Evolutionary conservation across 2,888 invertebrate genomes (phyloP).

Genomic region (Cheilosia variabilis): DNA sequence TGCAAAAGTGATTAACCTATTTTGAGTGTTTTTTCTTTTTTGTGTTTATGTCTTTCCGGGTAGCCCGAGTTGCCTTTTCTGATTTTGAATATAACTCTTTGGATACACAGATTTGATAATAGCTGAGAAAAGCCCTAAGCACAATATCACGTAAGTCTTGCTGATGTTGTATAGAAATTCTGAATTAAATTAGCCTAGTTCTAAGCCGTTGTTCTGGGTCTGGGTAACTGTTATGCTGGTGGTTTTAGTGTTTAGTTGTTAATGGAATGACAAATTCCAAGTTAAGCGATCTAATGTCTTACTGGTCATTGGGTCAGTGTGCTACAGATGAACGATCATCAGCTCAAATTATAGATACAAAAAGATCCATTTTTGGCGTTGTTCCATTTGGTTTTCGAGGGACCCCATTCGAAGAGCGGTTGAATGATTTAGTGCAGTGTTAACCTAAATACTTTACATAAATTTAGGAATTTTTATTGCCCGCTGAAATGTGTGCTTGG

Average conservation of each 20-base stretch:
- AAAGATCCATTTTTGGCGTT: too few relatives aligned
- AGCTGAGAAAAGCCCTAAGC: neutral
- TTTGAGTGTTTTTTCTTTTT: conserved; percentile 38
- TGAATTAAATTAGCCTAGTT: conserved; percentile 45
- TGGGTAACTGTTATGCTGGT: conserved; percentile 28
- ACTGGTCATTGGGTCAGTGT: conserved; percentile 59
- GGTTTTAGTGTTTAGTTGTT: conserved; percentile 38
- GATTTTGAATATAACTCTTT: conserved; percentile 19
- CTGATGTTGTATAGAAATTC: neutral
- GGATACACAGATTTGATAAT: conserved; percentile 40
- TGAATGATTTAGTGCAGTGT: too few relatives aligned
- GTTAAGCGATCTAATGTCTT: conserved; percentile 1
- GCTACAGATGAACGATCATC: too few relatives aligned
- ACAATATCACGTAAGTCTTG: neutral
- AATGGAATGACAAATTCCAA: conserved; percentile 39
- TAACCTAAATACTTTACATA: too few relatives aligned
- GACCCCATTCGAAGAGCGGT: too few relatives aligned
- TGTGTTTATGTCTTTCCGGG: conserved; percentile 15
- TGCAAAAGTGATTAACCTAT: conserved; percentile 72
- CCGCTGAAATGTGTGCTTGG: too few relatives aligned
- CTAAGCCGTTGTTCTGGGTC: neutral
- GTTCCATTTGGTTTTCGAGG: too few relatives aligned
- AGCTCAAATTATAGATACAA: too few relatives aligned
- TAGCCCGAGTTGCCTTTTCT: neutral
- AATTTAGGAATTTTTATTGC: too few relatives aligned